Percentiles rank a stretch among this genome's conserved stretches.
phyloP scores from a whole-genome alignment of 2,888 invertebrate species.

The Camponotus fellah region DNA sequence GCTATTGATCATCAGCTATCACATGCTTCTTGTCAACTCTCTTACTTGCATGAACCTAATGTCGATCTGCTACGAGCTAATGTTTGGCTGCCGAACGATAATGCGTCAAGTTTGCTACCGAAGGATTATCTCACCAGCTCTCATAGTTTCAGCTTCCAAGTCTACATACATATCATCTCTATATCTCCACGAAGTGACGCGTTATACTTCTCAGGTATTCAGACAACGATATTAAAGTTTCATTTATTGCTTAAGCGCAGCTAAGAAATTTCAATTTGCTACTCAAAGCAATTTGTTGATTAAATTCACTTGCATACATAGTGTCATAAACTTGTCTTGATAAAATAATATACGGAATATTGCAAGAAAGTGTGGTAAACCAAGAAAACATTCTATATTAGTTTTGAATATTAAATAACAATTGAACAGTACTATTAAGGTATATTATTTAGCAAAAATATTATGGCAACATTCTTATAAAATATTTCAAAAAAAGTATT shows the following conservation, averaged over 20 bases:
- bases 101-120: constrained; percentile 76
- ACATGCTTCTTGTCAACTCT: constrained; percentile 70
- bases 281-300: constrained; percentile 31
- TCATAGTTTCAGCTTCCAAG: constrained; percentile 53
- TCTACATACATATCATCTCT: constrained; percentile 54
- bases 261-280: constrained; percentile 43
- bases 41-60: constrained; percentile 67
- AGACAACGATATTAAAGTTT: constrained; percentile 27
- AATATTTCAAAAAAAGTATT: constrained; percentile 3
- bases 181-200: constrained; percentile 52
- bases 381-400: neutral
- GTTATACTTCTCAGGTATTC: constrained; percentile 29
- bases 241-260: constrained; percentile 3
- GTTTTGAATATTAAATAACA: neutral
- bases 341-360: constrained; percentile 9
- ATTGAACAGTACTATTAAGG: neutral
- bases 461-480: neutral
- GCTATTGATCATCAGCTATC: constrained; percentile 65
- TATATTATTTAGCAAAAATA: neutral
- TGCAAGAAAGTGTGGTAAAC: neutral
- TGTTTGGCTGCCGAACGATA: constrained; percentile 73
- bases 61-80: constrained; percentile 70
- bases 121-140: constrained; percentile 74
- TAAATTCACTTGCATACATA: constrained; percentile 1
- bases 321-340: neutral